Evolutionary conservation across 2,888 invertebrate species (phyloP).

Genomic region (Melinaea menophilus): DNA sequence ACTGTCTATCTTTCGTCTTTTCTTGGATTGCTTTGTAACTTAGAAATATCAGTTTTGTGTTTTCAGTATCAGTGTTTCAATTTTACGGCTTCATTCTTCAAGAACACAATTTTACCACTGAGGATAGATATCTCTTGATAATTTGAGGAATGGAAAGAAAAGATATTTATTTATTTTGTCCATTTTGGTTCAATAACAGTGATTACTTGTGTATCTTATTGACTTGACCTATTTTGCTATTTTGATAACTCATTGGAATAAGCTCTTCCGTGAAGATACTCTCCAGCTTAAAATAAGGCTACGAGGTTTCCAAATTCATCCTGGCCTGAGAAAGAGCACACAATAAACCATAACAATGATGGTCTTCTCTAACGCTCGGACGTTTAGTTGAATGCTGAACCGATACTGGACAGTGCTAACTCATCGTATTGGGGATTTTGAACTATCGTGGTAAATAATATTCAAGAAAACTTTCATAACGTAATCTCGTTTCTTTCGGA

Average conservation of each 20-base stretch:
- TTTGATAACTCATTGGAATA: too few relatives aligned
- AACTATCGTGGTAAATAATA: slow-evolving; percentile 63
- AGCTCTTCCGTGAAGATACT: too few relatives aligned
- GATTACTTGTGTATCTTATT: too few relatives aligned
- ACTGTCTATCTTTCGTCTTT: too few relatives aligned
- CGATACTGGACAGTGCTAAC: slow-evolving; percentile 42
- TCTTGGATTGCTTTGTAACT: too few relatives aligned
- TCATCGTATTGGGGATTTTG: slow-evolving; percentile 43
- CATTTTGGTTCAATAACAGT: too few relatives aligned
- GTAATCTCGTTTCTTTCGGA: slow-evolving; percentile 78
- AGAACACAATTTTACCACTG: slow-evolving; percentile 50
- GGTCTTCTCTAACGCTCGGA: slow-evolving; percentile 57
- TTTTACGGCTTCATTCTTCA: slow-evolving; percentile 53
- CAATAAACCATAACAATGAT: slow-evolving; percentile 51
- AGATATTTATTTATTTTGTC: too few relatives aligned
- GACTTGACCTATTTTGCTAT: too few relatives aligned
- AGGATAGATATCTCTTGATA: slow-evolving; percentile 56
- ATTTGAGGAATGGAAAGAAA: too few relatives aligned
- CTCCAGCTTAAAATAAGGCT: too few relatives aligned
- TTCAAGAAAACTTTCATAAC: slow-evolving; percentile 70
- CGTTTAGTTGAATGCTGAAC: slow-evolving; percentile 56
- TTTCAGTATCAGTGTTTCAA: slow-evolving; percentile 28
- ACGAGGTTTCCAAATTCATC: too few relatives aligned
- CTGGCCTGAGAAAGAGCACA: background rate
- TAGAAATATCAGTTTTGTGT: too few relatives aligned